Evolutionary conservation across 2,888 invertebrate genomes (phyloP).

Genomic region (Hypselothyrea guttata): DNA sequence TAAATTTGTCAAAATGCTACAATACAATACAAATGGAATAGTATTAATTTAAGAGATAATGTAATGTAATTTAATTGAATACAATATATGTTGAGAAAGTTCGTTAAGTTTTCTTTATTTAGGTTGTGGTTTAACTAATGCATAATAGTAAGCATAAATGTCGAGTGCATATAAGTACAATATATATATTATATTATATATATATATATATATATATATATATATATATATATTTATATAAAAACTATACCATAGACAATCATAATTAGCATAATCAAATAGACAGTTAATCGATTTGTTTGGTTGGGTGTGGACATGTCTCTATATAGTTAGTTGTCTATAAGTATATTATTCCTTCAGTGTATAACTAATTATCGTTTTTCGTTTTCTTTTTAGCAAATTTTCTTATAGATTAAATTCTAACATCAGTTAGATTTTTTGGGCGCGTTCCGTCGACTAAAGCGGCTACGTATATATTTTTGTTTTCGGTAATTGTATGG

Average conservation of each 20-base stretch:
- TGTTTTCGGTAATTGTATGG: constrained; percentile 10
- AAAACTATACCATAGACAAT: constrained; percentile 61
- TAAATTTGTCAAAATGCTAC: no score
- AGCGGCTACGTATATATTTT: constrained; percentile 60
- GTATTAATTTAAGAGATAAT: constrained; percentile 21
- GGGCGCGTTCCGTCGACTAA: constrained; percentile 68
- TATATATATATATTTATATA: constrained; percentile 15
- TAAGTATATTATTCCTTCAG: constrained; percentile 4
- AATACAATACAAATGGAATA: constrained; percentile 18
- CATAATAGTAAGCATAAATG: constrained; percentile 6
- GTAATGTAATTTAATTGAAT: constrained; percentile 29
- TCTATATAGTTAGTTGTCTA: not conserved
- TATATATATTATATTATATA: constrained; percentile 23
- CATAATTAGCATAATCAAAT: constrained; percentile 59
- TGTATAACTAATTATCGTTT: constrained; percentile 20
- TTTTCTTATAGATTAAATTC: constrained; percentile 33
- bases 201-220: constrained; percentile 22
- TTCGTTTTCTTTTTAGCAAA: no score
- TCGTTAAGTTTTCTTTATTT: not conserved
- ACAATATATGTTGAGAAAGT: constrained; percentile 13
- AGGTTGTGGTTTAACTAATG: constrained; percentile 5
- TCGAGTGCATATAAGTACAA: not conserved
- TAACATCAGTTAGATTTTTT: constrained; percentile 32
- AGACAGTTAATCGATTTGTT: constrained; percentile 44
- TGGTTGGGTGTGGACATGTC: constrained; percentile 1